phyloP scores from a whole-genome alignment of 2,888 invertebrate species.

The Gortyna flavago region DNA sequence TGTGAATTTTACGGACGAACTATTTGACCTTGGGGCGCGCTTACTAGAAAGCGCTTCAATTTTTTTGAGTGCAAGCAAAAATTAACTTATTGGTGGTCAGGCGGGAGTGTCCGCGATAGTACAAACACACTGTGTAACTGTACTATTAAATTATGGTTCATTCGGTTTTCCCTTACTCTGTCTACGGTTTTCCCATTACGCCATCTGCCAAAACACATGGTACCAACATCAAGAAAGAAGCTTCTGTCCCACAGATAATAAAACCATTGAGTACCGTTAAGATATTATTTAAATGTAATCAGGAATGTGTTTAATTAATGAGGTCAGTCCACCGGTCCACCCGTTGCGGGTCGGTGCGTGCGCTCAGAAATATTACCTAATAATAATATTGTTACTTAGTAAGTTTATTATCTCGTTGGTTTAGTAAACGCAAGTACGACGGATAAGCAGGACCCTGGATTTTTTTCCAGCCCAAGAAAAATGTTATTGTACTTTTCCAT shows the following conservation, averaged over 20 bases:
- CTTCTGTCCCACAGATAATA: slow-evolving; percentile 26
- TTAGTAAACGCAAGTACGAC: neutral
- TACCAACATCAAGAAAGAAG: slow-evolving; percentile 34
- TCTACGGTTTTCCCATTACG: neutral
- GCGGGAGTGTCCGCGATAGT: too few relatives aligned
- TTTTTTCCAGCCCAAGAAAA: neutral
- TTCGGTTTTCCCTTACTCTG: neutral
- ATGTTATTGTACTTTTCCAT: neutral
- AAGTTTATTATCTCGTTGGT: neutral
- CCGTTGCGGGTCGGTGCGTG: slow-evolving; percentile 57
- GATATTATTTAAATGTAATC: slow-evolving; percentile 57
- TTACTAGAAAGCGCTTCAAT: too few relatives aligned
- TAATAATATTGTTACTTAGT: slow-evolving; percentile 18
- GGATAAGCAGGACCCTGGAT: neutral
- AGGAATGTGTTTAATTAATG: slow-evolving; percentile 60
- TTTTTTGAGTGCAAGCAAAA: too few relatives aligned
- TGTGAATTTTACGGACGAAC: too few relatives aligned
- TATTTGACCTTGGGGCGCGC: too few relatives aligned
- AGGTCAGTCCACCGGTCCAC: slow-evolving; percentile 62
- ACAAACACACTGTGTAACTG: too few relatives aligned
- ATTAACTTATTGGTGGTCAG: too few relatives aligned
- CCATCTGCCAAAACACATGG: slow-evolving; percentile 11
- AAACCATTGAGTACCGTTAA: slow-evolving; percentile 46
- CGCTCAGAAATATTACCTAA: slow-evolving; percentile 49
- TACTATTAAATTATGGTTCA: neutral